phyloP scores from a whole-genome alignment of 2,113 vertebrate genomes.

The Pionites leucogaster region DNA sequence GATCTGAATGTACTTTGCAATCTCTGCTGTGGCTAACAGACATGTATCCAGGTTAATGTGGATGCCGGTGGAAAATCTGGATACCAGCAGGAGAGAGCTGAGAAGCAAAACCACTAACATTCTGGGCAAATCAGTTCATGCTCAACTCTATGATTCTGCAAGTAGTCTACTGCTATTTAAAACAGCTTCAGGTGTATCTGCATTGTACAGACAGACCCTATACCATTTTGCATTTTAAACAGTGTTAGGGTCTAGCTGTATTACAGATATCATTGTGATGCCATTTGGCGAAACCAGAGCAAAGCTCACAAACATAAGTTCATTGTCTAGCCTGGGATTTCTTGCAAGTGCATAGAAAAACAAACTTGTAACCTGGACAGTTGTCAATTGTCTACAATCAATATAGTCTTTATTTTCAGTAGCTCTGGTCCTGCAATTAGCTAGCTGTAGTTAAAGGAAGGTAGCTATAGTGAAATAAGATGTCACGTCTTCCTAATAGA shows the following conservation, averaged over 20 bases:
- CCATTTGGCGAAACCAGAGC: not conserved
- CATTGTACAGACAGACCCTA: not conserved
- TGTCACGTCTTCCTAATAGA: not conserved
- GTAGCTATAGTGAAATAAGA: not conserved
- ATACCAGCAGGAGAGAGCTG: not conserved
- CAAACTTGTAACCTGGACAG: not conserved
- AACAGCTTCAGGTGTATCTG: not conserved
- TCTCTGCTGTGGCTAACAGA: not conserved
- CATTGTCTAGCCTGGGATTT: not conserved
- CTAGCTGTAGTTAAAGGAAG: not conserved
- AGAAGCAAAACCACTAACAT: not conserved
- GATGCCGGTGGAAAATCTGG: not conserved
- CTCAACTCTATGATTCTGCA: not conserved
- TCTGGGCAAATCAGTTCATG: not conserved
- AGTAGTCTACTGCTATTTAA: not conserved
- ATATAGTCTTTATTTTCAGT: not conserved
- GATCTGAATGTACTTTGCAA: not conserved
- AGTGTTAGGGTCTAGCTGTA: not conserved
- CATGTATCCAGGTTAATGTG: not conserved
- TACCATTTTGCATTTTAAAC: not conserved
- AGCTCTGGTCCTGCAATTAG: not conserved
- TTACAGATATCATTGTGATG: not conserved
- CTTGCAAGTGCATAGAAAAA: not conserved
- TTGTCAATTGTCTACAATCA: not conserved
- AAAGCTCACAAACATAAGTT: not conserved